Evolutionary conservation across 2,888 invertebrate species (phyloP).

Genomic region (Philaethria dido): DNA sequence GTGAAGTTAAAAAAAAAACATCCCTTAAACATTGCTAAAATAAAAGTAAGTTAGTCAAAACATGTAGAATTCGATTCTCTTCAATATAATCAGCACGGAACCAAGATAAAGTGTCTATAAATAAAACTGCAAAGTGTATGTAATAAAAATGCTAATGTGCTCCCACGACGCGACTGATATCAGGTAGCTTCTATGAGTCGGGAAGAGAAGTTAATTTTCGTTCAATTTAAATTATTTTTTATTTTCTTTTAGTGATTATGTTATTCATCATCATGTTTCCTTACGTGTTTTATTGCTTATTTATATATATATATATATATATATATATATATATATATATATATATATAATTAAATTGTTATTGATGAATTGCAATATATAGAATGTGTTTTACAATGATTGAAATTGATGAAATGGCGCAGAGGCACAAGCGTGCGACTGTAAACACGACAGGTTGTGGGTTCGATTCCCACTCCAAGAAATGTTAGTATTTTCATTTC

Average conservation of each 20-base stretch:
- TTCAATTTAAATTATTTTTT: neutral
- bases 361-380: too few species aligned
- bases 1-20: too few species aligned
- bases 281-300: too few species aligned
- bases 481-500: too few species aligned
- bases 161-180: neutral
- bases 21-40: neutral
- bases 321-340: too few species aligned
- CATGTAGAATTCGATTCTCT: neutral
- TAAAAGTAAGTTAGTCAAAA: neutral
- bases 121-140: slow-evolving; percentile 17
- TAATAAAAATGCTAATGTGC: slow-evolving; percentile 22
- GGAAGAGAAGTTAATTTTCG: neutral
- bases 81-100: neutral
- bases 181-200: slow-evolving; percentile 6
- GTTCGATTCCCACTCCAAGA: too few species aligned
- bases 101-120: slow-evolving; percentile 9
- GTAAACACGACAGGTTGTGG: too few species aligned
- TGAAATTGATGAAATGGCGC: too few species aligned
- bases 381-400: too few species aligned
- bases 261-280: neutral
- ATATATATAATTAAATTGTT: too few species aligned
- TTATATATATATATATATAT: too few species aligned
- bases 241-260: neutral
- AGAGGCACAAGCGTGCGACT: too few species aligned